Conservation (phyloP, 2,113 vertebrate species). For the Dolichotis patagonum region DNA sequence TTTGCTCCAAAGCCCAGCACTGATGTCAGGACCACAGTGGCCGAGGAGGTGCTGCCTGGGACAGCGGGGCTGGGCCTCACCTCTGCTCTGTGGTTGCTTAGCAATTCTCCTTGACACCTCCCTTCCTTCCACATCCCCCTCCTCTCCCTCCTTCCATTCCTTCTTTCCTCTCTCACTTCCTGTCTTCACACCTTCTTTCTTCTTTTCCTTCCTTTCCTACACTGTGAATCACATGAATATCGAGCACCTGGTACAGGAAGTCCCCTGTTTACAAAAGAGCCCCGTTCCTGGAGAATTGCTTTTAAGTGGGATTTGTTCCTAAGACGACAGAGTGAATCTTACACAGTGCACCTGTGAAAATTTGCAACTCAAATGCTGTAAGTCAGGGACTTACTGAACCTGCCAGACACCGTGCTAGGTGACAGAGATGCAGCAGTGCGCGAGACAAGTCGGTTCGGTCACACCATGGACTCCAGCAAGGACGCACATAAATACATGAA, state of each 20-base stretch:
- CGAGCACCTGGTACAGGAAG: neutral
- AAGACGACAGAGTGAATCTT: neutral
- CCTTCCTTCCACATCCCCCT: rapidly evolving
- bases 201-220: neutral
- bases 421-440: neutral
- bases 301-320: neutral
- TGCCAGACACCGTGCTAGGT: neutral
- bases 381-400: neutral
- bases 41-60: rapidly evolving
- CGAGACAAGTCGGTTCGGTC: too few species aligned
- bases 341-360: neutral
- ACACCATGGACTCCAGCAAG: neutral
- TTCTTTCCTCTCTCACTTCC: neutral
- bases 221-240: neutral
- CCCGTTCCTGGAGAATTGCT: neutral
- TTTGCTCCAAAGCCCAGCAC: rapidly evolving
- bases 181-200: neutral
- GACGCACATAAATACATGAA: neutral
- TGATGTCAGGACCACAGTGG: rapidly evolving
- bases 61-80: neutral
- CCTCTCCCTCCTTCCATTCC: too few species aligned
- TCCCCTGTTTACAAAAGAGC: neutral
- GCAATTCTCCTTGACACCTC: neutral
- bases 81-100: neutral
- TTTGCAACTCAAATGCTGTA: neutral